A percentile compares a stretch with the other conserved stretches of the same genome.
phyloP scores from a whole-genome alignment of 2,797 vertebrate genomes.

The Arctocebus calabarensis region DNA sequence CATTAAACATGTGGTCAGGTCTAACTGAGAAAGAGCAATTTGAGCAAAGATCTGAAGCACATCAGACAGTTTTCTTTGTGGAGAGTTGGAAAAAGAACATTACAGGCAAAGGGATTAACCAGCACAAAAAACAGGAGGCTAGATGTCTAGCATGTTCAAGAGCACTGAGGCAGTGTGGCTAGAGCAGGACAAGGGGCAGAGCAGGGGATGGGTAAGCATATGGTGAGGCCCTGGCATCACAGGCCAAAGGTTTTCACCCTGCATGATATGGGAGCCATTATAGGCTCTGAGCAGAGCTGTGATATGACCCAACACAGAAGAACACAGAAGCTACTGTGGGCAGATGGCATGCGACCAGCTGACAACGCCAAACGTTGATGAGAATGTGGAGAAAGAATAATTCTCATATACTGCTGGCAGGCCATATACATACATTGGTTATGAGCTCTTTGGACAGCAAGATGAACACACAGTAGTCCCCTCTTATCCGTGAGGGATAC shows the following conservation, averaged over 20 bases:
- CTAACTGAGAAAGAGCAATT: background rate
- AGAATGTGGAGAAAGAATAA: conserved; percentile 22
- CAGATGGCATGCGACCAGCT: background rate
- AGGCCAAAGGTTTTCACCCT: background rate
- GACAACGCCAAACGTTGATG: background rate
- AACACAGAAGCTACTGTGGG: background rate
- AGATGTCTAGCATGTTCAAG: background rate
- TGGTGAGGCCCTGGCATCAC: background rate
- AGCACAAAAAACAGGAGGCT: background rate
- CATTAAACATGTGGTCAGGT: background rate
- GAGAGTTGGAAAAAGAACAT: background rate
- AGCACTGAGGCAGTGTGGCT: background rate
- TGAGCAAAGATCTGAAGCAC: background rate
- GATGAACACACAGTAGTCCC: background rate
- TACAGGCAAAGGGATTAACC: background rate
- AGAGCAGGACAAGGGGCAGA: background rate
- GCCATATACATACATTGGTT: background rate
- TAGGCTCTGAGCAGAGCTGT: background rate
- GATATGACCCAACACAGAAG: background rate
- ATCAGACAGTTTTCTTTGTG: background rate
- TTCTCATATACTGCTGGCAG: background rate
- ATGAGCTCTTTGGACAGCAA: background rate
- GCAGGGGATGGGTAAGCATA: background rate
- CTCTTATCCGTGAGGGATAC: background rate
- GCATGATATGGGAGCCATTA: background rate